Evolutionary conservation across 2,797 vertebrate species (phyloP), one percentile per base, ranked within the genome.

Genomic region (Menidia menidia): DNA sequence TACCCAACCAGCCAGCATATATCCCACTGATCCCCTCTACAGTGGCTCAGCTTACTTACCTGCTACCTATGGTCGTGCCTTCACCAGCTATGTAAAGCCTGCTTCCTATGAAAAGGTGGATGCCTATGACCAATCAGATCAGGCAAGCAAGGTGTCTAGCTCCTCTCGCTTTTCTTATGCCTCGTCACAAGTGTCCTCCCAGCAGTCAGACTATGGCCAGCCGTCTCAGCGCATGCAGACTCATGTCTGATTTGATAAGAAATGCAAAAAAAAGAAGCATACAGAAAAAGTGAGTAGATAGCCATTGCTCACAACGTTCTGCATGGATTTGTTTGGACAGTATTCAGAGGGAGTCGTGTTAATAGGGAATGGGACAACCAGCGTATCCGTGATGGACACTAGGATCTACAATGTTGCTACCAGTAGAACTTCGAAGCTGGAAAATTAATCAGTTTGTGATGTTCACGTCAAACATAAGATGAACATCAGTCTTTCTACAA

Each of bases 151-250:
- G 67, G 93, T 93, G 79, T 89, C 94, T 12, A 88, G 94, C 82
- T 94, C 95, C 0, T 95, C 95, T 1, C 94, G 94, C 15, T 96
- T 96, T 75, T 96, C 96, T 39, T 97, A 96, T 18, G 94, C 96
- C 45, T 95, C 96, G 14, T 95, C 94, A 55, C 94, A 95, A 89
- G 91, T 94, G 83, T 95, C 96, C 74, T 95, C 93, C 44, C 92
- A 94, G 87, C 96, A 93, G 88, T 95, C 94, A 12, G 95, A 96
- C 89, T 96, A 94, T 25, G 94, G 95, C 43, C 91, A 95, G 15
- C 95, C 95, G 7, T 93, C 95, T 47, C 96, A 95, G 2, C 95
- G 96, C 68, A 97, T 97, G 94, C 97, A 98, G 90, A 98, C 97
- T 66, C 97, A 98, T 2, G 96, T 98, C 87, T 98, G 94, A 97